Base-by-base conservation (phyloP, 2,113 vertebrate genomes). In the Trogon melanurus region DNA sequence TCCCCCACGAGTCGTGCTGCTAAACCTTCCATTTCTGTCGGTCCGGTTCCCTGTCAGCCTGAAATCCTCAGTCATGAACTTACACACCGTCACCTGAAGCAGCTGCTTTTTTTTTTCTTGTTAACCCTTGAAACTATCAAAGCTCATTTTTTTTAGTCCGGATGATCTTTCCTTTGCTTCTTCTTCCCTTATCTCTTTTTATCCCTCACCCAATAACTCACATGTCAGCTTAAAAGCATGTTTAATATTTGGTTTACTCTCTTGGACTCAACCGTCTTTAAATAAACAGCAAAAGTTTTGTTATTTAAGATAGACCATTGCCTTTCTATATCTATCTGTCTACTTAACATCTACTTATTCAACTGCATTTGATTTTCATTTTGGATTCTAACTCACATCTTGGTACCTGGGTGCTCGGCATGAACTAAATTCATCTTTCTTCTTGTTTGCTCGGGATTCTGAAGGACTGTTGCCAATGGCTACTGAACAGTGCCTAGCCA, bases 11-110 rank as follows among this genome's bases (percentile, higher is more conserved):
- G 51, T 26, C 8, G 60, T 32, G 32, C 56, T 34, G 47, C 82
- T 83, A 86, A 36, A 83, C 85, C 72, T 93, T 80, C 90, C 54
- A n/a, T 74, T 93, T 56, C 82, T 93, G 83, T 72, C 92, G 84
- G 60, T 16, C 25, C 62, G 41, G 79, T 84, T 93, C 81, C 71
- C 76, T 69, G 71, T 86, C 64, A 73, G 72, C 6, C 53, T 74
- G 88, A 96, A 92, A 93, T 81, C 65, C 60, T 88, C 88, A 74
- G 29, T 93, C 48, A 67, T 30, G 65, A 88, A 57, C 76, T 89
- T 65, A 79, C 65, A 81, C 79, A 71, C 53, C 4, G 2, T 56
- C 92, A 94, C 82, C 65, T 75, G 64, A 86, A 93, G 72, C 72
- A 64, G 57, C 57, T 86, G 34, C 12, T 60, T 71, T 85, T 62